Base-by-base conservation (phyloP, 2,113 vertebrate species). In the Phyllostomus hastatus region DNA sequence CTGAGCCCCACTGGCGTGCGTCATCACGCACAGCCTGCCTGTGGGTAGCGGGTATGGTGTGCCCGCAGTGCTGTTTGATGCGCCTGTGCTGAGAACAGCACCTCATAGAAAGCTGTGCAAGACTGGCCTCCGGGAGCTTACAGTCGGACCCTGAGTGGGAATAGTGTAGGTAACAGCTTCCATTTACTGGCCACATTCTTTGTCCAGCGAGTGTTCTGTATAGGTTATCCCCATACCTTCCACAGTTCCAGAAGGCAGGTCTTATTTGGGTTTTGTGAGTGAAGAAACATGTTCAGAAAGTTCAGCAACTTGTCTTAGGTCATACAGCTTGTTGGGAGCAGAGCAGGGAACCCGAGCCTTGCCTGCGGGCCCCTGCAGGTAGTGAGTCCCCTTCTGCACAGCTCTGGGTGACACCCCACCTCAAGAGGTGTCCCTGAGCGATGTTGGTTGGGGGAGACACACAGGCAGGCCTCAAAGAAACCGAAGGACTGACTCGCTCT, bases 101-200 rank as follows among this genome's bases (percentile, higher is more conserved):
- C 54, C 41, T 33, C 10, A 0, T 3, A 6, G 52, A n/a, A 33
- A 41, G 20, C 17, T 1, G 4, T 0, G 50, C 24, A 41, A 59
- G 66, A 10, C 59, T 70, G 59, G 22, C 41, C 41, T 57, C 19
- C 0, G 7, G 20, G 46, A 50, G 38, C 50, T 14, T 16, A 1
- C 7, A 9, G 11, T 59, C 24, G 5, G 16, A 50, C n/a, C 2
- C 10, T 11, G 10, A 1, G 0, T 15, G 31, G 5, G 12, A 17
- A 11, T 28, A 4, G 43, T 16, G 1, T 20, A 33, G 46, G 10
- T 24, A 2, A 57, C 2, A 15, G 31, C 35, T 22, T 4, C 14
- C 0, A 3, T 28, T 19, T 26, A 4, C 2, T 1, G 66, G 9
- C 28, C 3, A 0, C 48, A 0, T 12, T 1, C 22, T 5, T 0